Evolutionary conservation across 2,797 vertebrate genomes (phyloP), one percentile per base, ranked within the genome.

Genomic region (Xenops minutus): DNA sequence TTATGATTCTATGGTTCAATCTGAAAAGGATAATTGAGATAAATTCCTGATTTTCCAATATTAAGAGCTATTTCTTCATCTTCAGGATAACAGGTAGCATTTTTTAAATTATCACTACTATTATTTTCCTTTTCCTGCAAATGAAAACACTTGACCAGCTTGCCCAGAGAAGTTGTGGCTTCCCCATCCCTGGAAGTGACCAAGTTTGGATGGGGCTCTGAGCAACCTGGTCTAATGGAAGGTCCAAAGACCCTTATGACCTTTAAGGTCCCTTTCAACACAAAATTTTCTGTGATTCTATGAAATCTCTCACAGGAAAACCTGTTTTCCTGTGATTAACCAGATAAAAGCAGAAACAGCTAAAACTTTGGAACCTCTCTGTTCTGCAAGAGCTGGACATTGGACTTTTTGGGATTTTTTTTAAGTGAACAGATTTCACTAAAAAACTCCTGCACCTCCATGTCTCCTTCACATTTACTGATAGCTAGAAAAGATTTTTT

Each of bases 361-460:
- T 48, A 29, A 68, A 63, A 1, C 2, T 75, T 63, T 64, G 34
- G 23, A 44, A 22, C 0, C 3, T 12, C 4, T 61, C 36, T 63
- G 6, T 37, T 49, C 27, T 66, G 4, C 2, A 79, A 75, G 6
- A 74, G 3, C 11, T 14, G 36, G 23, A 24, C 1, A 2, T n/a
- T 30, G 23, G 61, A 58, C 6, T 62, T 4, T 1, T 14, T 44
- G 20, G 43, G 16, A 13, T 27, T 48, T 71, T 66, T 27, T 62
- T 54, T 1, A 2, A 32, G 7, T 26, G 73, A 80, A 4, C 1
- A 8, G 34, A n/a, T 54, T 54, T 88, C 43, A 44, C 15, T 67
- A 7, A 55, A 48, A 48, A 32, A 3, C 8, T 27, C 34, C 48
- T 46, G 8, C 3, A 1, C 1, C 3, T 0, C 1, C 7, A 14